These are phyloP conservation scores for Drosophila birchii DNA, from an alignment of 2,888 invertebrate genomes.

Conservation along the genomic window DNA sequence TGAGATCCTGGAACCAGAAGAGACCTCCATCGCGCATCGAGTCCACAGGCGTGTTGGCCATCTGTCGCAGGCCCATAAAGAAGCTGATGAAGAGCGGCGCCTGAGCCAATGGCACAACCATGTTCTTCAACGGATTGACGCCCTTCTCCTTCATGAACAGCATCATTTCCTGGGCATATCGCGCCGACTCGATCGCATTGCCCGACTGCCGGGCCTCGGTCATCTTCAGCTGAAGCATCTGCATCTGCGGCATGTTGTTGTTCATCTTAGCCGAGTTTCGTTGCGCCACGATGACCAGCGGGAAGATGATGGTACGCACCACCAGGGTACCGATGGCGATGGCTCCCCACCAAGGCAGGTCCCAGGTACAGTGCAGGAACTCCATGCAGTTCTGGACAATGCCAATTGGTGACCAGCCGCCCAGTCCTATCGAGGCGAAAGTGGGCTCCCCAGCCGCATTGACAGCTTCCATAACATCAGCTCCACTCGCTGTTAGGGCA, in stretches of 20 bases:
- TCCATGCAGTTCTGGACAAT: conserved; percentile 93
- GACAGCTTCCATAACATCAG: conserved; percentile 43
- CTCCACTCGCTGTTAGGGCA: not conserved
- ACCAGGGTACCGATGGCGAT: conserved; percentile 92
- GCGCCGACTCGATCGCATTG: conserved; percentile 91
- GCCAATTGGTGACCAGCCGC: conserved; percentile 93
- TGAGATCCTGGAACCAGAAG: conserved; percentile 97
- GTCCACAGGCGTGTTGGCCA: conserved; percentile 96
- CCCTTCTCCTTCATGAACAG: conserved; percentile 92
- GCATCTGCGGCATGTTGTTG: conserved; percentile 94
- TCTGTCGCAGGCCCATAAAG: conserved; percentile 93
- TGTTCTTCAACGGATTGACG: conserved; percentile 91
- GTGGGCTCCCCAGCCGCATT: conserved; percentile 89
- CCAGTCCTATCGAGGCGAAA: conserved; percentile 92
- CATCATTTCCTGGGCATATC: conserved; percentile 91
- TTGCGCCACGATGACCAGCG: conserved; percentile 93
- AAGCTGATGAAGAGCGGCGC: conserved; percentile 97
- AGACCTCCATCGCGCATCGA: conserved; percentile 95
- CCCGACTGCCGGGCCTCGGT: conserved; percentile 94
- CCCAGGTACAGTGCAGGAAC: conserved; percentile 91
- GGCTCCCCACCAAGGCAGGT: conserved; percentile 97
- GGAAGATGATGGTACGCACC: conserved; percentile 92
- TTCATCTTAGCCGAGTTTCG: conserved; percentile 92
- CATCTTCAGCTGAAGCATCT: conserved; percentile 92
- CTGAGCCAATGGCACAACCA: conserved; percentile 91